Conservation (phyloP, 2,113 vertebrate genomes). For the Malurus alboscapulatus region DNA sequence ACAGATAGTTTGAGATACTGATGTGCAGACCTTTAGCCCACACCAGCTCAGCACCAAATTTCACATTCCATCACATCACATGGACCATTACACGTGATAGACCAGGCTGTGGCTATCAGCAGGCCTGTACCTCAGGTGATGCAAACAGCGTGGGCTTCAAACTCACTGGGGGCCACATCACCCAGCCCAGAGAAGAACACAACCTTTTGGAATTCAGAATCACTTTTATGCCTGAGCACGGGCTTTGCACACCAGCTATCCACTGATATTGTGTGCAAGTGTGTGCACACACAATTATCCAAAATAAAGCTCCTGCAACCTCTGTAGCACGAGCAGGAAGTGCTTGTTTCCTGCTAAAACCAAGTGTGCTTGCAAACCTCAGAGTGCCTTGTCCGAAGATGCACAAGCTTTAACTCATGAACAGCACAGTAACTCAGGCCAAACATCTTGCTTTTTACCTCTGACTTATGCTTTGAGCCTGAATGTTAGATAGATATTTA, state of each 20-base stretch:
- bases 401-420: background rate
- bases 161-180: background rate
- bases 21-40: background rate
- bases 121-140: background rate
- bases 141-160: background rate
- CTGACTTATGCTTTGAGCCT: background rate
- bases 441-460: background rate
- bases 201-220: background rate
- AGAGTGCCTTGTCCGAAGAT: background rate
- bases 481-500: background rate
- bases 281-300: background rate
- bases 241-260: background rate
- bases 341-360: background rate
- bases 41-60: background rate
- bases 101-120: background rate
- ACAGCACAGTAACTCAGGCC: background rate
- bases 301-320: rapidly evolving
- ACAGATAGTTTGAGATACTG: background rate
- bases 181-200: background rate
- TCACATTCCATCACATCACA: background rate
- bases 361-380: background rate
- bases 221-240: background rate
- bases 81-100: rapidly evolving
- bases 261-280: background rate
- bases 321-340: background rate